phyloP scores from a whole-genome alignment of 2,113 vertebrate genomes.

The Ariopsis seemanni region DNA sequence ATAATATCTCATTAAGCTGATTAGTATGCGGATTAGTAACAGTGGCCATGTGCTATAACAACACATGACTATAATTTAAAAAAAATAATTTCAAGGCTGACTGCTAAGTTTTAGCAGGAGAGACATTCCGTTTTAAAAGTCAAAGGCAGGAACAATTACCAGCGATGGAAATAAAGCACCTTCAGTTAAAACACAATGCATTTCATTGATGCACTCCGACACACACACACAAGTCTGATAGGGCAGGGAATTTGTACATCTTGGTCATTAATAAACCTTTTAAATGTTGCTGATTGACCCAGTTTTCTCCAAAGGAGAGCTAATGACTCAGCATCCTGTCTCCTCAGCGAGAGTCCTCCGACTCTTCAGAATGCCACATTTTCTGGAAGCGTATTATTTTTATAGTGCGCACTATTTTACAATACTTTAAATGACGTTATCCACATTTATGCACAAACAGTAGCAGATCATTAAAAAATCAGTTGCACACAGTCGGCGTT shows the following conservation, averaged over 20 bases:
- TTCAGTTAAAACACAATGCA: slow-evolving; percentile 31
- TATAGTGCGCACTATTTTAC: not conserved
- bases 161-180: slow-evolving; percentile 48
- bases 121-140: slow-evolving; percentile 86
- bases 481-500: slow-evolving; percentile 77
- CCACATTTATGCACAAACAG: slow-evolving; percentile 52
- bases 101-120: slow-evolving; percentile 83
- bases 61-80: slow-evolving; percentile 93
- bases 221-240: not conserved
- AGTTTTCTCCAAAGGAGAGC: slow-evolving; percentile 45
- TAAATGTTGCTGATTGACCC: slow-evolving; percentile 51
- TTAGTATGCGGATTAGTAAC: slow-evolving; percentile 96
- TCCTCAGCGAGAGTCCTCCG: not conserved
- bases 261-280: slow-evolving; percentile 53
- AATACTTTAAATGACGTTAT: slow-evolving; percentile 4
- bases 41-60: slow-evolving; percentile 86
- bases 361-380: not conserved
- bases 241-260: slow-evolving; percentile 32
- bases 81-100: slow-evolving; percentile 78
- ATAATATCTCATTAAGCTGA: slow-evolving; percentile 99
- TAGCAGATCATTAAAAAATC: slow-evolving; percentile 65
- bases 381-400: not conserved
- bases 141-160: slow-evolving; percentile 70
- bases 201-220: not conserved
- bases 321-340: slow-evolving; percentile 42